Conservation (phyloP, 2,888 invertebrate species). For the Spodoptera exigua region DNA sequence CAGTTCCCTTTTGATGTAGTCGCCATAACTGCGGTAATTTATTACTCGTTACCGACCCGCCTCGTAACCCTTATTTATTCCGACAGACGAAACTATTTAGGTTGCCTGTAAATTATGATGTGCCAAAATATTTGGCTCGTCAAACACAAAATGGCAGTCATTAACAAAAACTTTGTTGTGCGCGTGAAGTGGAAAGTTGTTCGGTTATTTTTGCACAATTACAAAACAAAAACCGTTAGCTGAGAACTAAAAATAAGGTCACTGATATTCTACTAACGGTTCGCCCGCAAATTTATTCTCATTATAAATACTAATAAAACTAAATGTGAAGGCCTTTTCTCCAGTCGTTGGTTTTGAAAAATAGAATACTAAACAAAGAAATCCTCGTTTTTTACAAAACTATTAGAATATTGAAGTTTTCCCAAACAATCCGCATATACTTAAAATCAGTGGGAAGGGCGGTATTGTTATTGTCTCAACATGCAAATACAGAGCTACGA, state of each 20-base stretch:
- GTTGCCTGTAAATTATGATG: slow-evolving; percentile 61
- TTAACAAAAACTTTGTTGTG: slow-evolving; percentile 32
- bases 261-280: no score
- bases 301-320: no score
- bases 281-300: no score
- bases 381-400: slow-evolving; percentile 34
- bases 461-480: slow-evolving; percentile 65
- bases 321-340: no score
- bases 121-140: slow-evolving; percentile 39
- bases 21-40: slow-evolving; percentile 69
- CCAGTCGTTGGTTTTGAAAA: no score
- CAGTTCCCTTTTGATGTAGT: slow-evolving; percentile 71
- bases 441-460: slow-evolving; percentile 55
- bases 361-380: slow-evolving; percentile 1
- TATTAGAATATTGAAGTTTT: slow-evolving; percentile 42
- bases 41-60: slow-evolving; percentile 64
- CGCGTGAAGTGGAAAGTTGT: slow-evolving; percentile 20
- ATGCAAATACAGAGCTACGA: slow-evolving; percentile 78
- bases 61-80: slow-evolving; percentile 62
- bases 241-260: no score
- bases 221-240: not conserved
- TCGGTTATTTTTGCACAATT: not conserved
- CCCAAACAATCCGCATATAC: slow-evolving; percentile 51
- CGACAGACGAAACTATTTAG: slow-evolving; percentile 64
- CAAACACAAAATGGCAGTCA: slow-evolving; percentile 38